Percentiles rank a stretch among this genome's conserved stretches.
These are phyloP conservation scores for Conistra vaccinii DNA, from an alignment of 2,888 invertebrate species.

Conservation along the genomic window DNA sequence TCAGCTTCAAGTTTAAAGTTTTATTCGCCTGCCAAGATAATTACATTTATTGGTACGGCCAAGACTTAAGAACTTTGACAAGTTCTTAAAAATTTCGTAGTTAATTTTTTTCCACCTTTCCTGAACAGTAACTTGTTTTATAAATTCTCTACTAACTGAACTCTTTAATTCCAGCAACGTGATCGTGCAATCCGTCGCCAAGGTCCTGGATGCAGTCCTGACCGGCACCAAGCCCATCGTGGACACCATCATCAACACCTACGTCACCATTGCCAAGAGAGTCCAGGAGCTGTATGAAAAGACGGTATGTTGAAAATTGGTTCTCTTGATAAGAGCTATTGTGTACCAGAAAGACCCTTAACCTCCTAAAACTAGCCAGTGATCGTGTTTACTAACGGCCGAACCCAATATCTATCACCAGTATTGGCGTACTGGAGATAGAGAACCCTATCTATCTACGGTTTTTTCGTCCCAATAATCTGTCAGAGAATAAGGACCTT, in stretches of 20 bases:
- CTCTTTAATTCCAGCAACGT: slow-evolving; percentile 71
- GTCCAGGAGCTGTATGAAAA: slow-evolving; percentile 79
- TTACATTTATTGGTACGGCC: background rate
- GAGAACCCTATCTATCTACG: too few relatives aligned
- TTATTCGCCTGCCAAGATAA: background rate
- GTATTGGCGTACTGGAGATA: too few relatives aligned
- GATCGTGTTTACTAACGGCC: too few relatives aligned
- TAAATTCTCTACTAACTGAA: background rate
- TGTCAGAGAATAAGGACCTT: too few relatives aligned
- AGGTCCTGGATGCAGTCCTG: slow-evolving; percentile 78
- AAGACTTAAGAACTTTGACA: background rate
- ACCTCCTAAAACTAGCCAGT: background rate
- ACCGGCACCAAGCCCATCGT: slow-evolving; percentile 78
- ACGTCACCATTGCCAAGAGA: slow-evolving; percentile 74
- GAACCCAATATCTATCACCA: too few relatives aligned
- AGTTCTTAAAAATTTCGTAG: background rate
- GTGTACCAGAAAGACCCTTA: background rate
- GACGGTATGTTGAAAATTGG: slow-evolving; percentile 70
- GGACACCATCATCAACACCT: slow-evolving; percentile 72
- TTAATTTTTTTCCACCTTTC: background rate
- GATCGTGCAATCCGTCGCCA: slow-evolving; percentile 78
- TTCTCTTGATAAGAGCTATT: too few relatives aligned
- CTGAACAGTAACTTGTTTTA: background rate
- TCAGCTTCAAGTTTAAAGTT: background rate
- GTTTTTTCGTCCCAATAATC: too few relatives aligned